A percentile compares a stretch with the other conserved stretches of the same genome.
Conservation (phyloP, 2,113 vertebrate genomes). For the Todiramphus chloris region DNA sequence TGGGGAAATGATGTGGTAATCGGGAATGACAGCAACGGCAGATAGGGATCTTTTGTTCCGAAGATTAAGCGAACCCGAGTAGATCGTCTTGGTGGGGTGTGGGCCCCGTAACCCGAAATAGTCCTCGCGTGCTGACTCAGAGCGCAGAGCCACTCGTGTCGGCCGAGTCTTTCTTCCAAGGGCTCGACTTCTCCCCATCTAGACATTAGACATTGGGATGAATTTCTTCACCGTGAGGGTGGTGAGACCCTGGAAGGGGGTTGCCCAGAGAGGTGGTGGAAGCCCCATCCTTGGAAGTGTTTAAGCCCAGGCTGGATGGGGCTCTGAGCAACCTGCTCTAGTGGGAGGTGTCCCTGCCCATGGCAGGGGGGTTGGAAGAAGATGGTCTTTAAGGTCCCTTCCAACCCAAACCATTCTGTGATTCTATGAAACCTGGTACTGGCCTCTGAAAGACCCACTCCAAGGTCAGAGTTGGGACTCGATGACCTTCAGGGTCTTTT, state of each 20-base stretch:
- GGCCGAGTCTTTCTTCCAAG: neutral
- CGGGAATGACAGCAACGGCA: slow-evolving; percentile 3
- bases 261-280: no score
- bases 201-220: no score
- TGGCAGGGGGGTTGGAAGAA: no score
- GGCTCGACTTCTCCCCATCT: neutral
- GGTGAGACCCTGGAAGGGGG: no score
- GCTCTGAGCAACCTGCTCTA: no score
- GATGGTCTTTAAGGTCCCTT: no score
- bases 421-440: rapidly evolving
- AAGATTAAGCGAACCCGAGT: neutral
- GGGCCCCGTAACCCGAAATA: slow-evolving; percentile 22
- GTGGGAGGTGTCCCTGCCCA: no score
- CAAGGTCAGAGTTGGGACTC: neutral
- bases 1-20: slow-evolving; percentile 23
- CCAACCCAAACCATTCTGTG: no score
- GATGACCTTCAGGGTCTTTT: neutral
- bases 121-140: neutral
- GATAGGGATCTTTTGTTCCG: slow-evolving; percentile 43
- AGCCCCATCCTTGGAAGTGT: no score
- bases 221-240: no score
- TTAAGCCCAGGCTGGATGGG: no score
- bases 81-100: neutral
- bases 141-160: neutral
- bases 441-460: neutral